Evolutionary conservation across 2,113 vertebrate genomes (phyloP), one percentile per base, ranked within the genome.

Genomic region (Pelodiscus sinensis): DNA sequence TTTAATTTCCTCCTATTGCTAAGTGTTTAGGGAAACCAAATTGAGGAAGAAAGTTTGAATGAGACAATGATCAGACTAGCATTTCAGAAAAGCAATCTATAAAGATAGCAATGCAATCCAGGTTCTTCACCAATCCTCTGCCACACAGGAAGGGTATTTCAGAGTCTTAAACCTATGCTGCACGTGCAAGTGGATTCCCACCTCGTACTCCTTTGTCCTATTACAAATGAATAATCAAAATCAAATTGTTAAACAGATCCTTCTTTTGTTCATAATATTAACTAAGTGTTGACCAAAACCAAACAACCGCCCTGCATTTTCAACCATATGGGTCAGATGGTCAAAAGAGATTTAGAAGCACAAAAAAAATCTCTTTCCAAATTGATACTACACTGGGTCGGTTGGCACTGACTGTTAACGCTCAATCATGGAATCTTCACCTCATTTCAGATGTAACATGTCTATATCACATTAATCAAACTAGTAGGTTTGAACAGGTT

Each of bases 231-330:
- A 62, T 60, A 52, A 9, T 51, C 71, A 21, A 87, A 88, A 88
- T 87, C 90, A 82, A 87, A 65, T 25, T 95, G 52, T 87, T 87
- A 51, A 90, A 92, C 9, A 29, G 54, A 80, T 8, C 57, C 31
- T 90, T 90, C 75, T 65, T 77, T 54, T 71, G 31, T 24, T 38
- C 31, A 56, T 60, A 22, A 51, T 0, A 57, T 50, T 31, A 93
- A 86, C 44, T 78, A 86, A 89, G 60, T 3, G 4, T 87, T 73
- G 90, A 92, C 73, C 38, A 91, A 93, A 94, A 44, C 11, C 0
- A 71, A 81, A 92, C 71, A 50, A 50, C 13, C 38, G 14, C 73
- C 24, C 44, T 50, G 73, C 12, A 13, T 50, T 50, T 77, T 50
- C 21, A 35, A 18, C 8, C 9, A 35, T 21, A 5, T 35, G n/a